Evolutionary conservation across 2,888 invertebrate species (phyloP), one percentile per base, ranked within the genome.

Genomic region (Apocheima hispidaria): DNA sequence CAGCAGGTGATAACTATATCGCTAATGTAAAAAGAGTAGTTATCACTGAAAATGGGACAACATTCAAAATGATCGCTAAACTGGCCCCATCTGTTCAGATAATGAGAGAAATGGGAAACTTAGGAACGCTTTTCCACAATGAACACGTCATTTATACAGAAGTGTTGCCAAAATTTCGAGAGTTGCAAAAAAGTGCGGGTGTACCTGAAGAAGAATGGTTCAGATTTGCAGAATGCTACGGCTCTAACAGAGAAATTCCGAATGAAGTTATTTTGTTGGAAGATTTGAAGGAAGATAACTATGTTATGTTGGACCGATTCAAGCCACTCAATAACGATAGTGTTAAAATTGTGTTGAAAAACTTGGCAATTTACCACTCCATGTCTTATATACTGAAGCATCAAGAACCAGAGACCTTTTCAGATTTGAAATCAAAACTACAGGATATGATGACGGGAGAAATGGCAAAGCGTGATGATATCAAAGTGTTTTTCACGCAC

Each of bases 21-120:
- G 69, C 74, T 10, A 68, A 54, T 20, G 70, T 73, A 0, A 71
- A 70, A 41, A 71, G 74, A 60, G 58, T 74, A 4, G 64, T 53
- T 0, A 68, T 71, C 3, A 46, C 62, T 18, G 61, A 73, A 5
- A 66, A 74, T 60, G 76, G 72, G 3, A 18, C 66, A 14, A 60
- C 63, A 4, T 74, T 80, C 49, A 77, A 73, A 44, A 80, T 87
- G 67, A 71, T 87, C 6, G 84, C 77, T 0, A 87, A 87, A 70
- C 66, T 85, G n/a, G 83, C 86, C 5, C 76, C 82, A 0, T 21
- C 63, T 0, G 3, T 43, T 0, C 76, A 77, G 62, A 21, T 44
- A n/a, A 1, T 72, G 9, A 70, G 82, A 23, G 4, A 41, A 10
- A 52, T 44, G 14, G 64, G 70, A 43, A 73, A 73, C 23, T 61